Conservation (phyloP, 2,888 invertebrate species). For the Rhorus exstirpatorius region DNA sequence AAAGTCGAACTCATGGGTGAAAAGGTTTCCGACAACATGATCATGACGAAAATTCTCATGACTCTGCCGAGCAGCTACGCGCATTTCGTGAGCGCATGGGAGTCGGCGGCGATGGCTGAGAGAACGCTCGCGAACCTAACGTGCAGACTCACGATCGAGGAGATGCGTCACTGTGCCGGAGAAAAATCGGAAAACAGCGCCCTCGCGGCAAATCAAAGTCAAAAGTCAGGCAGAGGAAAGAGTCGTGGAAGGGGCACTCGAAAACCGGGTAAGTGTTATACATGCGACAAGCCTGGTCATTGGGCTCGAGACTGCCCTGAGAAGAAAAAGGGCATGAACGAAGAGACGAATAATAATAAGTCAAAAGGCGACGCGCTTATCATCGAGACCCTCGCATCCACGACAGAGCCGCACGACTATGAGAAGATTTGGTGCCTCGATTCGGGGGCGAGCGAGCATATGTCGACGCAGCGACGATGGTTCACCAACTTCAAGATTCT, state of each 20-base stretch:
- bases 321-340: slow-evolving; percentile 4
- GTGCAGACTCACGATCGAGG: slow-evolving; percentile 47
- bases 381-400: slow-evolving; percentile 41
- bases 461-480: slow-evolving; percentile 64
- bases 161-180: slow-evolving; percentile 11
- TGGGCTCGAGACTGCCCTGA: slow-evolving; percentile 50
- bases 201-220: slow-evolving; percentile 1
- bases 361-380: slow-evolving; percentile 61
- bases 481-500: slow-evolving; percentile 58
- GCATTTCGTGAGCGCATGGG: slow-evolving; percentile 73
- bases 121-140: slow-evolving; percentile 41
- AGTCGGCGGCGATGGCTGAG: slow-evolving; percentile 26
- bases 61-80: slow-evolving; percentile 60
- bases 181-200: slow-evolving; percentile 5
- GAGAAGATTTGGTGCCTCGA: slow-evolving; percentile 65
- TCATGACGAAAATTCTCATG: slow-evolving; percentile 65
- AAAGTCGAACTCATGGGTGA: slow-evolving; percentile 51
- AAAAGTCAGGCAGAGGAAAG: slow-evolving; percentile 9
- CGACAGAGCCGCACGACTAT: not conserved
- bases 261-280: slow-evolving; percentile 50
- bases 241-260: slow-evolving; percentile 1
- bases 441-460: slow-evolving; percentile 71
- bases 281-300: slow-evolving; percentile 67
- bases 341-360: slow-evolving; percentile 30
- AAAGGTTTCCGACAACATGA: slow-evolving; percentile 9